A percentile compares a stretch with the other conserved stretches of the same genome.
Evolutionary conservation across 2,113 vertebrate genomes (phyloP).

Genomic region (Lepus americanus): DNA sequence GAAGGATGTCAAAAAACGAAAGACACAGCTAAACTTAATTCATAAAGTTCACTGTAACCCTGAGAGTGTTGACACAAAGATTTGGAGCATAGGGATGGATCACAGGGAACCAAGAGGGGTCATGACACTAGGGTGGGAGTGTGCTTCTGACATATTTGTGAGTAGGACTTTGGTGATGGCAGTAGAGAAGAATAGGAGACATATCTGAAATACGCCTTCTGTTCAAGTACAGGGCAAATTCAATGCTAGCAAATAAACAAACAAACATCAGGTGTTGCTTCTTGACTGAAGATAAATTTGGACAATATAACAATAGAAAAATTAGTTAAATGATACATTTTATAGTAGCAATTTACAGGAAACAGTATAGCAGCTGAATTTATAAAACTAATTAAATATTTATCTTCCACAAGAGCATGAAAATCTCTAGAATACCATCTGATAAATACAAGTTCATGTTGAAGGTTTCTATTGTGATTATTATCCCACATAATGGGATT

Average conservation of each 20-base stretch:
- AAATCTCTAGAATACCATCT: conserved; percentile 58
- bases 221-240: background rate
- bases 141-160: background rate
- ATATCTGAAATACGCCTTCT: background rate
- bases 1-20: background rate
- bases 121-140: background rate
- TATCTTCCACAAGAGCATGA: conserved; percentile 43
- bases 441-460: conserved; percentile 41
- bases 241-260: background rate
- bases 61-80: background rate
- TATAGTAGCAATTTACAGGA: conserved; percentile 28
- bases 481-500: conserved; percentile 55
- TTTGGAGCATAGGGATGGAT: background rate
- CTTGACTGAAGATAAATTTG: conserved; percentile 23
- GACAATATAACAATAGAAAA: background rate
- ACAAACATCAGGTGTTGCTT: background rate
- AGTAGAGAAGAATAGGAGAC: background rate
- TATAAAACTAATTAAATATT: conserved; percentile 64
- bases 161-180: background rate
- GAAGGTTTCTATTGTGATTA: conserved; percentile 70
- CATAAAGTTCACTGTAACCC: background rate
- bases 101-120: background rate
- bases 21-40: background rate
- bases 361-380: conserved; percentile 56
- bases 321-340: background rate